A percentile compares a stretch with the other conserved stretches of the same genome.
phyloP scores from a whole-genome alignment of 2,797 vertebrate species.

The Clarias pachynema region DNA sequence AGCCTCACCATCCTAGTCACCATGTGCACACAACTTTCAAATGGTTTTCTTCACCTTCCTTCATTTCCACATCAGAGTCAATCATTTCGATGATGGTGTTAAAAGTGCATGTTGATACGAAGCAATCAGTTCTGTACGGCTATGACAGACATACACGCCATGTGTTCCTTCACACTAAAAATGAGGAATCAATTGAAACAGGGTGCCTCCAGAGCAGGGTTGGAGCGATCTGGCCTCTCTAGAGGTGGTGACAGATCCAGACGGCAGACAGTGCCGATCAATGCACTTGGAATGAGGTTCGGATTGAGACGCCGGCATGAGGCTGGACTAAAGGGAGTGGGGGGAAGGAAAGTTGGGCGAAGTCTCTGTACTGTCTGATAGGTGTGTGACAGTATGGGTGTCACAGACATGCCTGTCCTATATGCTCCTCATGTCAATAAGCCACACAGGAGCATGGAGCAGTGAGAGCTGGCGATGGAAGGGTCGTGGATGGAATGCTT shows the following conservation, averaged over 20 bases:
- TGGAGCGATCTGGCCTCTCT: slow-evolving; percentile 45
- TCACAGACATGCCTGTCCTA: slow-evolving; percentile 2
- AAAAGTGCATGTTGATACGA: slow-evolving; percentile 40
- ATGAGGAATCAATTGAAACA: slow-evolving; percentile 68
- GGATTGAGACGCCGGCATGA: slow-evolving; percentile 47
- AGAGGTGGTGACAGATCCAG: slow-evolving; percentile 56
- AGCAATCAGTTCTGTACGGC: slow-evolving; percentile 33
- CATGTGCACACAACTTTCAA: slow-evolving; percentile 4
- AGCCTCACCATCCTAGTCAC: slow-evolving; percentile 11
- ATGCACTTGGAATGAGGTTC: slow-evolving; percentile 60
- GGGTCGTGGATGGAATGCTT: slow-evolving; percentile 17
- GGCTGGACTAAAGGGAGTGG: slow-evolving; percentile 13
- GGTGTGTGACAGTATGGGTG: slow-evolving; percentile 51
- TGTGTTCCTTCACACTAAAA: slow-evolving; percentile 34
- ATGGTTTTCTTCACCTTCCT: slow-evolving; percentile 31
- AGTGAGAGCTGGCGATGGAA: background rate
- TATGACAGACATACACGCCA: slow-evolving; percentile 44
- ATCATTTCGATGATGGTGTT: slow-evolving; percentile 21
- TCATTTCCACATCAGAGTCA: slow-evolving; percentile 27
- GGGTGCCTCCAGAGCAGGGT: slow-evolving; percentile 50
- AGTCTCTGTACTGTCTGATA: slow-evolving; percentile 54
- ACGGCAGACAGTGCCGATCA: slow-evolving; percentile 60
- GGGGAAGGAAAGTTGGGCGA: slow-evolving; percentile 39
- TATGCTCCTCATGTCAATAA: slow-evolving; percentile 41
- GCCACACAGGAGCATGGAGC: background rate